Evolutionary conservation across 2,113 vertebrate species (phyloP).

Genomic region (Aviceda subcristata): DNA sequence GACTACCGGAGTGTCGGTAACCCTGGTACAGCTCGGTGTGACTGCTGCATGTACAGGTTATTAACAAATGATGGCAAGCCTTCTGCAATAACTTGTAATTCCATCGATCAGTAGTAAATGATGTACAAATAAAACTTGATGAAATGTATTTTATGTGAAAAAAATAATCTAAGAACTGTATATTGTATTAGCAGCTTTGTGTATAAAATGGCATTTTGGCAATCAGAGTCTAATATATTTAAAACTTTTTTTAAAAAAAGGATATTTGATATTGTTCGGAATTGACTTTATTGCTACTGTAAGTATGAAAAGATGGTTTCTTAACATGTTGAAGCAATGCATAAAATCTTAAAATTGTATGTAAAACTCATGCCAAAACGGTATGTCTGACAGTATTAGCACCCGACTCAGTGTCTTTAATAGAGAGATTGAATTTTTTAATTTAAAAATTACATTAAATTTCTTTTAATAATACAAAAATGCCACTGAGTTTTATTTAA

Average conservation of each 20-base stretch:
- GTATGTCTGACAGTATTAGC: constrained; percentile 73
- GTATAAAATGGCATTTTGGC: constrained; percentile 76
- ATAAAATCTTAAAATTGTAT: background rate
- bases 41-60: background rate
- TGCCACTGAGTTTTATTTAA: background rate
- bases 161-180: constrained; percentile 71
- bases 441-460: constrained; percentile 78
- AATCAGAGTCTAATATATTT: constrained; percentile 84
- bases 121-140: constrained; percentile 68
- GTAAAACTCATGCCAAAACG: constrained; percentile 61
- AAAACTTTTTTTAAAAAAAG: constrained; percentile 70
- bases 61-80: constrained; percentile 39
- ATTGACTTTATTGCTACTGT: constrained; percentile 62
- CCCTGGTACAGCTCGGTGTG: background rate
- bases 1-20: background rate
- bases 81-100: constrained; percentile 67
- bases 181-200: constrained; percentile 80
- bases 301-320: constrained; percentile 61
- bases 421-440: constrained; percentile 71
- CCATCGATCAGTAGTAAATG: constrained; percentile 58
- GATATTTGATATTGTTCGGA: constrained; percentile 79
- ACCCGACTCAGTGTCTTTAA: constrained; percentile 68
- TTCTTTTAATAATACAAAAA: constrained; percentile 76
- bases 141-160: constrained; percentile 75
- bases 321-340: constrained; percentile 40